Conservation (phyloP, 2,113 vertebrate genomes). For the Alethe diademata region DNA sequence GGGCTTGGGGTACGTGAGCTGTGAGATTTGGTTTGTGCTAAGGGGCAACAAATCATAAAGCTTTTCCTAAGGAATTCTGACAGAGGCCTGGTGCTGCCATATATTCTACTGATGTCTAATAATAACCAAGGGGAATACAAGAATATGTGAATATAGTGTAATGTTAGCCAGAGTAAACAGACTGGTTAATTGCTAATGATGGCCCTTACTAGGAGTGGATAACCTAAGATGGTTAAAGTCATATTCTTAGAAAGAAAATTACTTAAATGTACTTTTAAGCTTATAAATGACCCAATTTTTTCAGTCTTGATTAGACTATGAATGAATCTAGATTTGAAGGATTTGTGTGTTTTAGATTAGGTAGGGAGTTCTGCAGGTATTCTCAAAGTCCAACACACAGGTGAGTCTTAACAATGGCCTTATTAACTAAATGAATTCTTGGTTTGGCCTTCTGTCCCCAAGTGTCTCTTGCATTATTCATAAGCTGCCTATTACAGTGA, state of each 20-base stretch:
- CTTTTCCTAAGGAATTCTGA: neutral
- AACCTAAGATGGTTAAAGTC: neutral
- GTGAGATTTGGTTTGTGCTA: neutral
- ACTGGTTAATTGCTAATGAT: neutral
- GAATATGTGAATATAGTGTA: neutral
- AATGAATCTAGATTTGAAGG: neutral
- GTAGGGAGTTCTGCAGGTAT: neutral
- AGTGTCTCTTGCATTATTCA: neutral
- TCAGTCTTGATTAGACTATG: neutral
- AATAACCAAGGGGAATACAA: neutral
- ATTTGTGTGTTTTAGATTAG: neutral
- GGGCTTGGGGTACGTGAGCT: neutral
- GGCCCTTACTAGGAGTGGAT: neutral
- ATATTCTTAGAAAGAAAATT: neutral
- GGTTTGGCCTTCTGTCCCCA: neutral
- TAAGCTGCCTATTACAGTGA: neutral
- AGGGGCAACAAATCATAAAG: neutral
- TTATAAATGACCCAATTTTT: neutral
- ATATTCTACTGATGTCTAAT: neutral
- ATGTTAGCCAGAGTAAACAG: neutral
- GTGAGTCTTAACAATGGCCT: neutral
- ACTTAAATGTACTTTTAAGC: neutral
- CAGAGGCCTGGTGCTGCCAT: neutral
- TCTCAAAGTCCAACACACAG: neutral
- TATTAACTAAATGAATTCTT: neutral